These are phyloP conservation scores for Neosalanx taihuensis DNA, from an alignment of 2,797 vertebrate species.

Conservation along the genomic window DNA sequence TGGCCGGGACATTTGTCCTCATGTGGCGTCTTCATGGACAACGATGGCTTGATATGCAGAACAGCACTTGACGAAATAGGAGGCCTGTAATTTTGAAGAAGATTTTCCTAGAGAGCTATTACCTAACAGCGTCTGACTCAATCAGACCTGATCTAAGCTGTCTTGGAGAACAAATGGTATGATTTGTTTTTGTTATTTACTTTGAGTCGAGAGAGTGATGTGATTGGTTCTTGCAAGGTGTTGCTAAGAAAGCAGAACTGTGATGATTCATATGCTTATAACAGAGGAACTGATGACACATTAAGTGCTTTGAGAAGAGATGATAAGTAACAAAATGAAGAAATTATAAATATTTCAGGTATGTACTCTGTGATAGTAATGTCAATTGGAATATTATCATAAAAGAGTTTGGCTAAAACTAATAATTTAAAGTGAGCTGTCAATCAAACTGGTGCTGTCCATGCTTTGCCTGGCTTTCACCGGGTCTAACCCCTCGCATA, in stretches of 20 bases:
- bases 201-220: not conserved
- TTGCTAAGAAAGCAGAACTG: not conserved
- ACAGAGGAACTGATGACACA: not conserved
- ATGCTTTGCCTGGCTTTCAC: constrained; percentile 22
- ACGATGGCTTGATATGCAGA: not conserved
- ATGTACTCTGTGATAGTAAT: not conserved
- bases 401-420: constrained; percentile 21
- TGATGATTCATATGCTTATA: not conserved
- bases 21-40: not conserved
- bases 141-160: not conserved
- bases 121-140: not conserved
- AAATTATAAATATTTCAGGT: not conserved
- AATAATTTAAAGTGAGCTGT: constrained; percentile 6
- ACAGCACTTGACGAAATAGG: not conserved
- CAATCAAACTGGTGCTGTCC: constrained; percentile 26
- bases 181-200: not conserved
- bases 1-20: not conserved
- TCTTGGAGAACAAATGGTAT: not conserved
- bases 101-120: not conserved
- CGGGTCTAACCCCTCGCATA: constrained; percentile 8
- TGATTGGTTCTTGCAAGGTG: not conserved
- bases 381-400: constrained; percentile 7
- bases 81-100: not conserved
- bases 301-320: not conserved
- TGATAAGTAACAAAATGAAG: not conserved